Percentiles rank a stretch among this genome's conserved stretches.
These are phyloP conservation scores for Listrodromus nycthemerus DNA, from an alignment of 2,888 invertebrate genomes.

Conservation along the genomic window DNA sequence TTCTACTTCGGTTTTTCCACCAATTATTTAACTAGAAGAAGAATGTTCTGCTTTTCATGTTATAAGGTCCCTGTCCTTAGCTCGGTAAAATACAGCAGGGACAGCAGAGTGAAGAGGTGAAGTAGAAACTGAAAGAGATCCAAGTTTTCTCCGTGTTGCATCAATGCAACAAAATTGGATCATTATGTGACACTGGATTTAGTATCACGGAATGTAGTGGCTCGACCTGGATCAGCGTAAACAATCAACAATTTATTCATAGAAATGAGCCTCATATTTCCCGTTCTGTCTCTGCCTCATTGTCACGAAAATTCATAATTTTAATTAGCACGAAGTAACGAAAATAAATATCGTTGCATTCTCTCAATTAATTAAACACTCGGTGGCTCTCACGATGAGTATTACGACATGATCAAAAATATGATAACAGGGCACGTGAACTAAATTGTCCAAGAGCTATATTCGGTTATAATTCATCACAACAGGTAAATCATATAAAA, in stretches of 20 bases:
- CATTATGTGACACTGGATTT: too few species aligned
- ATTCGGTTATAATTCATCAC: background rate
- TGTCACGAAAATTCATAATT: constrained; percentile 41
- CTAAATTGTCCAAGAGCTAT: background rate
- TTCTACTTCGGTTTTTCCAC: background rate
- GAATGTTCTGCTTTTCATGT: constrained; percentile 43
- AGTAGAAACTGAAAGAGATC: constrained; percentile 5
- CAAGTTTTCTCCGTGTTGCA: constrained; percentile 58
- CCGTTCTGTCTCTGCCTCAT: background rate
- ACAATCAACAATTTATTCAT: constrained; percentile 59
- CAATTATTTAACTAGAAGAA: background rate
- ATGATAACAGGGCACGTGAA: background rate
- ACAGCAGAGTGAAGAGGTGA: constrained; percentile 26
- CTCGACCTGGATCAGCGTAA: constrained; percentile 60
- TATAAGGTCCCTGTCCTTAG: constrained; percentile 32
- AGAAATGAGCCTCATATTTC: constrained; percentile 43
- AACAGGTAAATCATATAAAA: background rate
- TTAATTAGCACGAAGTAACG: constrained; percentile 15
- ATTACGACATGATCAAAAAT: background rate
- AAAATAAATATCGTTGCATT: constrained; percentile 11
- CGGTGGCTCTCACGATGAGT: background rate
- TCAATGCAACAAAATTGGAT: constrained; percentile 58
- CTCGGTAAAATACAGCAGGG: constrained; percentile 8
- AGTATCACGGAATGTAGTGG: too few species aligned
- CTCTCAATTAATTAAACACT: background rate